phyloP scores from a whole-genome alignment of 2,888 invertebrate genomes.

The Psylliodes chrysocephalus region DNA sequence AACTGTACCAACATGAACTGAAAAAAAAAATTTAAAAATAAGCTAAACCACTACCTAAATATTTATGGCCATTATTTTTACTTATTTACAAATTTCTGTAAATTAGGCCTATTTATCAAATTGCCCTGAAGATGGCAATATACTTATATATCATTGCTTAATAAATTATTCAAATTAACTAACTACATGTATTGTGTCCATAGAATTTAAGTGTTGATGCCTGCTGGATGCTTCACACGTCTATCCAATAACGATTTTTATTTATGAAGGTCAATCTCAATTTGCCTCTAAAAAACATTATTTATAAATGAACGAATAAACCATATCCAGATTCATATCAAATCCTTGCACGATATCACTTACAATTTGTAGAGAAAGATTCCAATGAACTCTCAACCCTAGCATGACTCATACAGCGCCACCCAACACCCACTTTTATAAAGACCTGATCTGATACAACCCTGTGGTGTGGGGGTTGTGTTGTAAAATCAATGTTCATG shows the following conservation, averaged over 20 bases:
- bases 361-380: slow-evolving; percentile 18
- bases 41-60: too few relatives aligned
- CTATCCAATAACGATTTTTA: not conserved
- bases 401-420: slow-evolving; percentile 22
- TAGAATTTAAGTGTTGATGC: too few relatives aligned
- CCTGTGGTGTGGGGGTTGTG: slow-evolving; percentile 43
- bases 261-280: not conserved
- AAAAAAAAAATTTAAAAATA: too few relatives aligned
- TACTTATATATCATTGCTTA: too few relatives aligned
- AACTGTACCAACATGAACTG: too few relatives aligned
- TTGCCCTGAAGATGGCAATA: too few relatives aligned
- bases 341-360: slow-evolving; percentile 1
- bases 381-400: slow-evolving; percentile 23
- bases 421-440: slow-evolving; percentile 16
- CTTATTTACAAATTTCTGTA: too few relatives aligned
- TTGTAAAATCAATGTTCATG: slow-evolving; percentile 51
- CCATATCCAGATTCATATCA: not conserved
- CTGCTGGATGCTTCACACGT: too few relatives aligned
- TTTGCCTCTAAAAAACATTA: not conserved
- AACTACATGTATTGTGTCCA: too few relatives aligned
- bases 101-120: too few relatives aligned
- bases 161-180: too few relatives aligned
- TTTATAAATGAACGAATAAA: not conserved
- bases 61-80: too few relatives aligned
- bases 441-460: slow-evolving; percentile 34